Evolutionary conservation across 1,140 invertebrate genomes (phyloP), one percentile per base, ranked within the genome.

Genomic region (Musca vetustissima): DNA sequence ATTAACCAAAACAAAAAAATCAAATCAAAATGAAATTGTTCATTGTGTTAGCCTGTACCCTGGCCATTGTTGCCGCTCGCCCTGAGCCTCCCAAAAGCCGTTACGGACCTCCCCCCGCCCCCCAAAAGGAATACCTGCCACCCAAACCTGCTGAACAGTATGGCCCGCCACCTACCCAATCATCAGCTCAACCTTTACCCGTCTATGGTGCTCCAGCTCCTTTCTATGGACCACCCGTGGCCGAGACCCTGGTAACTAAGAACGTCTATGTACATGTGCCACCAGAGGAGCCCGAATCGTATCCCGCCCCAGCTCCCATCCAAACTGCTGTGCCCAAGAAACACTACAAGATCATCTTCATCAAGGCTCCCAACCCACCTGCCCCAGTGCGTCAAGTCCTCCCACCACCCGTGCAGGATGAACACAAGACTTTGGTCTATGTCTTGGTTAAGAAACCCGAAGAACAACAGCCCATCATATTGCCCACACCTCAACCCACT

Each of bases 281-380:
- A 64, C 90, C 90, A 14, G 89, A 89, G 75, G 90, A 91, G 75
- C 88, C 87, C 0, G 86, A 88, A 32, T 50, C 72, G 17, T 78
- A 76, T 66, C 73, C 75, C 1, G 71, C 74, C 2, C 61, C 77
- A 0, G 64, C 74, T n/a, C 76, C 78, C 53, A 78, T 82, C 22
- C 75, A 80, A 49, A 79, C 76, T 7, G 74, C 78, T 4, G 74
- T 77, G 25, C 85, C 91, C 71, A 90, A 92, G 83, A 93, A 93
- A 74, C 91, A 93, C 83, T 93, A 93, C 85, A 92, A 93, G 81
- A 93, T 93, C 75, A 93, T 94, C 77, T 93, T 93, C 88, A 93
- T 93, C 80, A 93, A 93, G 86, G 91, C 92, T 28, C 92, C 92
- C 43, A 88, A 89, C 68, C 87, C 90, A 73, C 89, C 90, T 66